A percentile compares a stretch with the other conserved stretches of the same genome.
Evolutionary conservation across 2,888 invertebrate genomes (phyloP).

Genomic region (Cabera pusaria): DNA sequence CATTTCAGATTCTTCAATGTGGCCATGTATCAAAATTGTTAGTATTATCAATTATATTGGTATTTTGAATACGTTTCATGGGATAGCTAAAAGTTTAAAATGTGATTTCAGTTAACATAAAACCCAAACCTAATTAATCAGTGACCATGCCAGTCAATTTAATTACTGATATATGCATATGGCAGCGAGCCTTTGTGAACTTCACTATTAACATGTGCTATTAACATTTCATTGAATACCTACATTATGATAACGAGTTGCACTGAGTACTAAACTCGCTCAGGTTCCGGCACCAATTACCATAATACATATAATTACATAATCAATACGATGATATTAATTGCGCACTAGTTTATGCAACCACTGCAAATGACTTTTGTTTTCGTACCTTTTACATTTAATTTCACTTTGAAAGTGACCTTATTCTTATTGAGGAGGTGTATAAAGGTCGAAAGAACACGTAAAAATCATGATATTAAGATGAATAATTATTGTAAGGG

Average conservation of each 20-base stretch:
- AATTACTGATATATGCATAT: no score
- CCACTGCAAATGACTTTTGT: slow-evolving; percentile 23
- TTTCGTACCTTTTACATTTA: slow-evolving; percentile 25
- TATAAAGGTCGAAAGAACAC: slow-evolving; percentile 5
- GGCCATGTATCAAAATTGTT: no score
- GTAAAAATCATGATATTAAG: no score
- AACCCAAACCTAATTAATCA: no score
- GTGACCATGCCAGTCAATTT: no score
- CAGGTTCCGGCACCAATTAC: slow-evolving; percentile 22
- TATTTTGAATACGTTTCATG: no score
- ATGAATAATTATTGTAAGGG: slow-evolving; percentile 1
- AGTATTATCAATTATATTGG: no score
- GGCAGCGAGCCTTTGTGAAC: no score
- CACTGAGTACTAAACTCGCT: slow-evolving; percentile 11
- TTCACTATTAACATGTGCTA: no score
- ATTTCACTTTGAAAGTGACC: slow-evolving; percentile 17
- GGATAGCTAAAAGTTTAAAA: no score
- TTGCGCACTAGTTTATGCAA: slow-evolving; percentile 27
- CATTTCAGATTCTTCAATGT: no score
- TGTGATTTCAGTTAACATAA: no score
- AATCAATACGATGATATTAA: slow-evolving; percentile 22
- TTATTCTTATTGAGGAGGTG: slow-evolving; percentile 14
- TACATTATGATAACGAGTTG: slow-evolving; percentile 21
- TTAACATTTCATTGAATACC: slow-evolving; percentile 13
- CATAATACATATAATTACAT: slow-evolving; percentile 20